Percentiles rank a stretch among this genome's conserved stretches.
These are phyloP conservation scores for Nemopilema nomurai DNA, from an alignment of 30 jellyfish, hydroid and myxozoan genomes.

Conservation along the genomic window DNA sequence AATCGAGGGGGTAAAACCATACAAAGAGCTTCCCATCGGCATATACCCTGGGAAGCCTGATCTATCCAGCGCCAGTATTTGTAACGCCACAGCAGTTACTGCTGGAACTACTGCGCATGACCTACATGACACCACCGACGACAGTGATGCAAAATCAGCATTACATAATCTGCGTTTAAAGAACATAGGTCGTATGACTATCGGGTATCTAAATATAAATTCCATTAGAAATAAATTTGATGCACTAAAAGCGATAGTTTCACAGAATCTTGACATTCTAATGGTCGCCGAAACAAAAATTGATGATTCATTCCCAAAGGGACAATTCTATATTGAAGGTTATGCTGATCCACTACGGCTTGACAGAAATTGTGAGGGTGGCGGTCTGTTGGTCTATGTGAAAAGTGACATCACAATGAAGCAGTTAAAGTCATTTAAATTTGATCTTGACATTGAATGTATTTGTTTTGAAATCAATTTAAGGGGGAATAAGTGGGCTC, in stretches of 20 bases:
- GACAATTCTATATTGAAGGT: not conserved
- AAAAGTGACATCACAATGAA: slow-evolving; percentile 5
- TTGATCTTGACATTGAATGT: not conserved
- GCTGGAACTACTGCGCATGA: not conserved
- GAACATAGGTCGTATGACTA: slow-evolving; percentile 16
- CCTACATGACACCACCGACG: not conserved
- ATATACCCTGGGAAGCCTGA: not conserved
- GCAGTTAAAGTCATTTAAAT: not conserved
- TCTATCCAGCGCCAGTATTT: not conserved
- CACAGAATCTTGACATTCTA: slow-evolving; percentile 19
- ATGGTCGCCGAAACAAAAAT: slow-evolving; percentile 16
- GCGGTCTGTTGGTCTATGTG: not conserved
- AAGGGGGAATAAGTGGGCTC: slow-evolving; percentile 18
- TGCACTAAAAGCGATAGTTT: slow-evolving; percentile 11
- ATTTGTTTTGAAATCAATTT: slow-evolving; percentile 4
- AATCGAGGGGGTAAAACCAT: not conserved
- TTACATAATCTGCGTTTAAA: not conserved
- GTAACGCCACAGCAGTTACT: not conserved
- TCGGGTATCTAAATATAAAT: slow-evolving; percentile 26
- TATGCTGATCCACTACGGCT: not conserved
- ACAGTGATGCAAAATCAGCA: not conserved
- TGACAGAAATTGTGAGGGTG: not conserved
- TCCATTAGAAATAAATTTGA: slow-evolving; percentile 22
- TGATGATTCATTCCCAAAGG: slow-evolving; percentile 18
- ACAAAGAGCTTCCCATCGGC: not conserved